These are phyloP conservation scores for Notechis scutatus DNA, from an alignment of 2,113 vertebrate genomes.

Conservation along the genomic window DNA sequence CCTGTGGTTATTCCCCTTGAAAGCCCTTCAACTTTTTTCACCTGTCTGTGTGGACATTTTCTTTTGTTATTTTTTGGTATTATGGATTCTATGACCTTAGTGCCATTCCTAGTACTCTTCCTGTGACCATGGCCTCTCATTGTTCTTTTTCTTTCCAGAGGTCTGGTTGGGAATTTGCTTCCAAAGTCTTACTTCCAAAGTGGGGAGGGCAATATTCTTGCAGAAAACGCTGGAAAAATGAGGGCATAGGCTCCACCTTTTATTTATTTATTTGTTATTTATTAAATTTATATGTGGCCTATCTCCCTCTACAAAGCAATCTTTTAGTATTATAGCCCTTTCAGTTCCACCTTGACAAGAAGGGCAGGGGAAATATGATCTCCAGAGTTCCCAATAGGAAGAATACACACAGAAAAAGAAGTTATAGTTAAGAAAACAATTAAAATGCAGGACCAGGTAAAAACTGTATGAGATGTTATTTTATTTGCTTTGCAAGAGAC, in stretches of 20 bases:
- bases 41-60: neutral
- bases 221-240: neutral
- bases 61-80: neutral
- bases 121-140: neutral
- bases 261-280: neutral
- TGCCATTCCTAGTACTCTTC: neutral
- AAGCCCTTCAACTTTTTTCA: neutral
- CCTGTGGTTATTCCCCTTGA: neutral
- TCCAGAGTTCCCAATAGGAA: neutral
- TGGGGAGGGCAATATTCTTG: neutral
- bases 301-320: neutral
- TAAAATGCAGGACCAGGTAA: neutral
- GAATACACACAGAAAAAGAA: no score
- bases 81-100: neutral
- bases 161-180: neutral
- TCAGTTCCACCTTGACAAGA: neutral
- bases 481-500: neutral
- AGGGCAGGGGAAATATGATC: neutral
- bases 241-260: neutral
- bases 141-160: neutral
- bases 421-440: neutral
- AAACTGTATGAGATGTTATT: neutral
- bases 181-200: neutral
- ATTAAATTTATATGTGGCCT: neutral
- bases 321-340: neutral